Evolutionary conservation across 2,888 invertebrate genomes (phyloP), one percentile per base, ranked within the genome.

Genomic region (Chironomus tentans): DNA sequence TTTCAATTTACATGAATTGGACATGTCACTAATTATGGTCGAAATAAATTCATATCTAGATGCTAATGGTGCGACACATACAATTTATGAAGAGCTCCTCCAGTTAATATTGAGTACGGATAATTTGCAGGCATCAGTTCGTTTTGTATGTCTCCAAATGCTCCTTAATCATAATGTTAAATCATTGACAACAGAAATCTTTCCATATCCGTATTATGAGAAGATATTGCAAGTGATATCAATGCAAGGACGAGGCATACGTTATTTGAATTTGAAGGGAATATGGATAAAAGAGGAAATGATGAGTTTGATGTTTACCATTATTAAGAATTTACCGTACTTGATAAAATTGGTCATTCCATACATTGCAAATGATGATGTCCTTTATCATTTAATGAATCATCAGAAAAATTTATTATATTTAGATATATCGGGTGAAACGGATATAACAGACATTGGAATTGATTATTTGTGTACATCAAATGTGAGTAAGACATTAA

Each of bases 281-380:
- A 88, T 91, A 47, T 91, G 91, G 91, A 88, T 89, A 62, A 88
- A 89, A 81, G 90, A 90, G 73, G 90, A 91, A 78, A 88, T 89
- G 79, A 86, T 90, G 79, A 83, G 86, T 76, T 85, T 89, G 12
- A 85, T 91, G 84, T 88, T 87, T 77, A 85, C 88, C 38, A 82
- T 90, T 38, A 85, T 91, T 6, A 85, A 86, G 78, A 88, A 87
- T 79, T 85, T 89, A 69, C 85, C 83, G n/a, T 85, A 88, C 79
- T 81, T 91, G 72, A 87, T 87, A 3, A 87, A 86, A 28, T 82
- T 91, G 1, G 87, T 88, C 80, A 90, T 91, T 78, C 91, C 91
- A 0, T 90, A 90, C 79, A 89, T 90, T 80, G 90, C 90, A 10
- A 89, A 90, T 79, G 91, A 91, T 80, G 87, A 88, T 81, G 86